Conservation (phyloP, 2,113 vertebrate species). For the Apteryx mantelli region DNA sequence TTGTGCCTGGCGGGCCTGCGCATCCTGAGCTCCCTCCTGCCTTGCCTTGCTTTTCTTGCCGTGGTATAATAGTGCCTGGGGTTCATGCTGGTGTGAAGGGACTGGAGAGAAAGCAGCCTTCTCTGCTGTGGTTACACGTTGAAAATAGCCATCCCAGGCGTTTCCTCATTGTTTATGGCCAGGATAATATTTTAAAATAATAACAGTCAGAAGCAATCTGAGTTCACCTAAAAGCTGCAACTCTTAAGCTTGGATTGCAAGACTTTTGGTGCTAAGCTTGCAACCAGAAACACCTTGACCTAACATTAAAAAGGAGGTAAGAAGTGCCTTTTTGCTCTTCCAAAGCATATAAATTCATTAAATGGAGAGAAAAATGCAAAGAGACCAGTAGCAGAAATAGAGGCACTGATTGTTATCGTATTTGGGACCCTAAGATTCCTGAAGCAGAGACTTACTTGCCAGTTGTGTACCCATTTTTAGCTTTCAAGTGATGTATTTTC, state of each 20-base stretch:
- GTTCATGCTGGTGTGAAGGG: rapidly evolving
- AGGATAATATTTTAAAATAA: rapidly evolving
- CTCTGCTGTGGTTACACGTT: not conserved
- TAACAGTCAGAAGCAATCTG: rapidly evolving
- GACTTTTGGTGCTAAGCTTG: rapidly evolving
- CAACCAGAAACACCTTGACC: not conserved
- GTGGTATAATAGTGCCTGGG: rapidly evolving
- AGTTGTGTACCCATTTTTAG: not conserved
- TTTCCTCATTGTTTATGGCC: rapidly evolving
- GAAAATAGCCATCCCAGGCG: rapidly evolving
- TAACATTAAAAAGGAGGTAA: not conserved
- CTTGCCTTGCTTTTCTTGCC: rapidly evolving
- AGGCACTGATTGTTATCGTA: rapidly evolving
- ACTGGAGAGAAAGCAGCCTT: rapidly evolving
- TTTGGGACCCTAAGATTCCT: too few species aligned
- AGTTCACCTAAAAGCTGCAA: not conserved
- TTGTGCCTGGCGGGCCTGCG: rapidly evolving
- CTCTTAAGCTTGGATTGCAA: rapidly evolving
- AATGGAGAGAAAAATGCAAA: too few species aligned
- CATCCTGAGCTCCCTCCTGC: not conserved
- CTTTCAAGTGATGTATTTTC: not conserved
- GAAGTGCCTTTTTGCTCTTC: not conserved
- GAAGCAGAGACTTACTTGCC: too few species aligned
- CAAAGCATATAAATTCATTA: not conserved
- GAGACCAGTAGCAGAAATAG: rapidly evolving